Evolutionary conservation across 2,888 invertebrate genomes (phyloP), one percentile per base, ranked within the genome.

Genomic region (Agrotis exclamationis): DNA sequence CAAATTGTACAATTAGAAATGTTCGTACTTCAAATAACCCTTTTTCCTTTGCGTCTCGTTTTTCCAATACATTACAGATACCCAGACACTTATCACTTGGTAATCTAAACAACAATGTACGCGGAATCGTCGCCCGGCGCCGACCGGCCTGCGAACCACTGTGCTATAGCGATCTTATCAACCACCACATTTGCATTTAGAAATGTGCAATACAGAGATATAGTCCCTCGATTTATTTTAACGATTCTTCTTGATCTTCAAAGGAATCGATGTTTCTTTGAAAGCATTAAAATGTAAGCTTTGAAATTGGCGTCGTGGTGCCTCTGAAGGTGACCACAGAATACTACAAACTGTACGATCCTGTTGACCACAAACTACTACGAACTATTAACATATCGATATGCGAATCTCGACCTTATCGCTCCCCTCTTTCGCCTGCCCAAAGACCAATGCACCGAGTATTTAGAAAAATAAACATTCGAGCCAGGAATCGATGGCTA

Each of bases 41-140:
- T 14, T 57, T 68, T 54, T 18, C 28, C 28, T 20, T 44, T 44
- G 14, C 54, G 44, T 45, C 47, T 63, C 9, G 54, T 54, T 72
- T 63, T 73, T 53, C 39, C 45, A 56, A 57, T 11, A 67, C 63
- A 79, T 66, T 57, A 45, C 60, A 44, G 53, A 58, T 57, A 69
- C 39, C 45, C 62, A 63, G 58, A 77, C 68, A 65, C 58, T 71
- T 85, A 84, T 85, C 83, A 9, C 47, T 63, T 62, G 44, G 11
- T n/a, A 73, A 83, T 85, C 83, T 80, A 74, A 79, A 72, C 84
- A 83, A 66, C 64, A 63, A 59, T 22, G 71, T 70, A 67, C 62
- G 45, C 56, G 56, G 75, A 79, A 82, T 85, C 82, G 80, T 67
- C 74, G 83, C 59, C 67, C 59, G 86, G 84, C 82, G 84, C 86